These are phyloP conservation scores for Aphelenchoides avenae DNA, from an alignment of 1,140 invertebrate species.

Conservation along the genomic window DNA sequence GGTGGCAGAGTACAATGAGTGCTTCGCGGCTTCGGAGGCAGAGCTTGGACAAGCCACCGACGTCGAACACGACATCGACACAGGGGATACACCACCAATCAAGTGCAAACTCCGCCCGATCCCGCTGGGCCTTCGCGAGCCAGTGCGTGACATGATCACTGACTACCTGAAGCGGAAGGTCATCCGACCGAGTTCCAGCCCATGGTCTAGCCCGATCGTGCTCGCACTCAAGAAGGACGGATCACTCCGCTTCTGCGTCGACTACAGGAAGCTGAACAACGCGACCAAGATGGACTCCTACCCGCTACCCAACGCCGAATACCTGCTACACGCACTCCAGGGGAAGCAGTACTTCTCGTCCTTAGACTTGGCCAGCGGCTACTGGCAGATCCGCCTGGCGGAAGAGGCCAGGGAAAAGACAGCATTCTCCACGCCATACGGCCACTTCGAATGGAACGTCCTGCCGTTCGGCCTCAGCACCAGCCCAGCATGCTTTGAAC, in stretches of 20 bases:
- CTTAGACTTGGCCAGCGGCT: slow-evolving; percentile 49
- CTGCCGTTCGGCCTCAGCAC: slow-evolving; percentile 62
- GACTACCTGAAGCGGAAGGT: slow-evolving; percentile 1
- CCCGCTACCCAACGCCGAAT: slow-evolving; percentile 64
- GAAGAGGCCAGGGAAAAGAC: slow-evolving; percentile 20
- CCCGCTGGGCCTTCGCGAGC: background rate
- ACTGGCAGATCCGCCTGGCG: slow-evolving; percentile 33
- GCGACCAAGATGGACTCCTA: slow-evolving; percentile 62
- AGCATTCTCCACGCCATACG: slow-evolving; percentile 42
- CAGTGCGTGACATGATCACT: background rate
- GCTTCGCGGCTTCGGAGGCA: too few species aligned
- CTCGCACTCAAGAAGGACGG: slow-evolving; percentile 64
- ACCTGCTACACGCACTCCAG: slow-evolving; percentile 58
- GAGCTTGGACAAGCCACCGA: too few species aligned
- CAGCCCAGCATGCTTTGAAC: slow-evolving; percentile 62
- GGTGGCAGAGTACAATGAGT: too few species aligned
- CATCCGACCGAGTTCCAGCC: slow-evolving; percentile 37
- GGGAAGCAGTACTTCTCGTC: slow-evolving; percentile 55
- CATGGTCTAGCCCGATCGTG: slow-evolving; percentile 63
- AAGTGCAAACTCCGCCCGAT: too few species aligned
- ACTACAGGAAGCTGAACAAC: slow-evolving; percentile 62
- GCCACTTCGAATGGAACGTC: slow-evolving; percentile 58
- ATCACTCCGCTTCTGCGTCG: slow-evolving; percentile 60
- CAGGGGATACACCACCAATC: too few species aligned
- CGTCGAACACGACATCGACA: too few species aligned